phyloP scores from a whole-genome alignment of 2,113 vertebrate genomes.

The Urocolius indicus region DNA sequence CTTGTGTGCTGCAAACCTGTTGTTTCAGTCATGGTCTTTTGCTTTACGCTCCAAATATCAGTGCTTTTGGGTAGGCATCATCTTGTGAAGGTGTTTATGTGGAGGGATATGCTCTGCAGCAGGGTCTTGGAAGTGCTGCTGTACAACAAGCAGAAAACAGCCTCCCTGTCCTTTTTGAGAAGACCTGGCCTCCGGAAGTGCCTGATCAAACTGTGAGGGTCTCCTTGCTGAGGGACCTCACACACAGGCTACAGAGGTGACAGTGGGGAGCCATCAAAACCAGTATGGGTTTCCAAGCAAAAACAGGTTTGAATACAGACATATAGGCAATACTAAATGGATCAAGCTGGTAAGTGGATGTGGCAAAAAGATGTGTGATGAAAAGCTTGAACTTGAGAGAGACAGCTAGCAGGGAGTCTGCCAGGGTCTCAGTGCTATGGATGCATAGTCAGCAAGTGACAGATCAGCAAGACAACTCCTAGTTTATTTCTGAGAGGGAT shows the following conservation, averaged over 20 bases:
- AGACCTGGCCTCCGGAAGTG: neutral
- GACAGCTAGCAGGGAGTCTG: neutral
- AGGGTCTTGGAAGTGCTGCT: neutral
- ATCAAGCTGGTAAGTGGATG: neutral
- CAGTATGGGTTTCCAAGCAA: neutral
- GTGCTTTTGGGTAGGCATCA: neutral
- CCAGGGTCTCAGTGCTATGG: neutral
- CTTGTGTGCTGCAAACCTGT: neutral
- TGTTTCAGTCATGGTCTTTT: neutral
- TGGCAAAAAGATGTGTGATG: neutral
- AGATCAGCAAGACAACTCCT: neutral
- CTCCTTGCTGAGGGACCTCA: neutral
- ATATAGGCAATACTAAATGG: neutral
- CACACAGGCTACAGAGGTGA: neutral
- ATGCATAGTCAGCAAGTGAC: neutral
- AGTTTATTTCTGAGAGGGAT: neutral
- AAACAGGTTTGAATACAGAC: neutral
- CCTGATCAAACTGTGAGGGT: neutral
- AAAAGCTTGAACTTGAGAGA: neutral
- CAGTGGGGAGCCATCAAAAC: fast-evolving
- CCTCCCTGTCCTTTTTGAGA: neutral
- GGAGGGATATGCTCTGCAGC: neutral
- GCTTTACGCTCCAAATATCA: neutral
- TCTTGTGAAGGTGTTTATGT: neutral
- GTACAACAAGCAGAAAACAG: neutral